phyloP scores from a whole-genome alignment of 2,797 vertebrate genomes.

The Phrynocephalus guinanensis region DNA sequence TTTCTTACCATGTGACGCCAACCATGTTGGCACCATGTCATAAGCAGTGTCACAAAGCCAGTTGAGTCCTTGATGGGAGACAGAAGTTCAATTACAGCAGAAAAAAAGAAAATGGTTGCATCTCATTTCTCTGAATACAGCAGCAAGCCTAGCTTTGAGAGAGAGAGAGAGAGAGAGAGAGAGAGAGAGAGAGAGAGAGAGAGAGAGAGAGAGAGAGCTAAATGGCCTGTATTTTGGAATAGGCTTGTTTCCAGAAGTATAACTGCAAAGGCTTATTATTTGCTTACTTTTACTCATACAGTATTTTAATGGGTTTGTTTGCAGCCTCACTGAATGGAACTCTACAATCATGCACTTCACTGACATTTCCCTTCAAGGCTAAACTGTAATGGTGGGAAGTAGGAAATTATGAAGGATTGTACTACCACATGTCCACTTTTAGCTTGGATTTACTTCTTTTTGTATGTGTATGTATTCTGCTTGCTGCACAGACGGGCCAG shows the following conservation, averaged over 20 bases:
- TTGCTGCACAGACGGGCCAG: background rate
- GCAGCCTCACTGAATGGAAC: background rate
- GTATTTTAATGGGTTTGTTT: slow-evolving; percentile 23
- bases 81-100: slow-evolving; percentile 13
- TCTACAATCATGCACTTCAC: background rate
- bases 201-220: background rate
- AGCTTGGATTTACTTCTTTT: background rate
- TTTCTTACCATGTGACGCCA: too few relatives aligned
- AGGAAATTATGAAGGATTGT: background rate
- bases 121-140: background rate
- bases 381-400: background rate
- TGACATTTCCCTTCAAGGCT: background rate
- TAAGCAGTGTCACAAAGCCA: background rate
- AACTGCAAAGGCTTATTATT: slow-evolving; percentile 9
- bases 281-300: background rate
- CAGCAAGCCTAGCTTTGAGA: background rate
- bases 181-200: too few relatives aligned
- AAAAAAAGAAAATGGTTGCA: background rate
- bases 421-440: background rate
- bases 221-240: background rate
- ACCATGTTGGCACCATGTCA: too few relatives aligned
- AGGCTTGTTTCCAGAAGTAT: background rate
- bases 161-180: background rate
- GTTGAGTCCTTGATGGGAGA: slow-evolving; percentile 5
- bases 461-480: fast-evolving